These are phyloP conservation scores for Rhynchotus rufescens DNA, from an alignment of 2,797 vertebrate genomes.

Conservation along the genomic window DNA sequence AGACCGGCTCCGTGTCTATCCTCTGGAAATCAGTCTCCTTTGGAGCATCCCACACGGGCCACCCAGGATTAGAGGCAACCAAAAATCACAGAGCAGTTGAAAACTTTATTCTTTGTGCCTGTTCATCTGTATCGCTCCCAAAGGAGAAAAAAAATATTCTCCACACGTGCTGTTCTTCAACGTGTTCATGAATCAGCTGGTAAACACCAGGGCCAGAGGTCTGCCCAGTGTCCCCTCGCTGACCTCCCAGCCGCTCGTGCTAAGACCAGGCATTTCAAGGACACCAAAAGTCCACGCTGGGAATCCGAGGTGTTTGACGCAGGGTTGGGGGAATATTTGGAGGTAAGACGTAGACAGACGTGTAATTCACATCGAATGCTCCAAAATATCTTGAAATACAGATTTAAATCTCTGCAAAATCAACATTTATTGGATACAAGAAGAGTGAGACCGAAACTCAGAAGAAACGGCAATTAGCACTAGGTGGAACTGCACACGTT, in stretches of 20 bases:
- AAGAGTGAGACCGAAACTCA: slow-evolving; percentile 22
- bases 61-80: background rate
- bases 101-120: background rate
- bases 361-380: background rate
- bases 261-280: slow-evolving; percentile 24
- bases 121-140: background rate
- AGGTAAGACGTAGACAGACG: background rate
- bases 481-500: background rate
- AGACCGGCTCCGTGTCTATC: background rate
- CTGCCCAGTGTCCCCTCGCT: background rate
- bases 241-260: slow-evolving; percentile 16
- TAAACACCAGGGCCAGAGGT: background rate
- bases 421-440: slow-evolving; percentile 1
- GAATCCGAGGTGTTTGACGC: background rate
- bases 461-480: slow-evolving; percentile 42
- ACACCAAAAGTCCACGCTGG: too few relatives aligned
- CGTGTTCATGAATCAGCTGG: background rate
- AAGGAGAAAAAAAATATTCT: background rate
- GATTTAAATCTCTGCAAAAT: slow-evolving; percentile 8
- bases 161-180: background rate
- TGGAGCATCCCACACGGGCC: background rate
- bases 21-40: background rate
- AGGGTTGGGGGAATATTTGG: background rate
- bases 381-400: slow-evolving; percentile 16
- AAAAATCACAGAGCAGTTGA: background rate